Evolutionary conservation across 2,797 vertebrate species (phyloP), one percentile per base, ranked within the genome.

Genomic region (Emys orbicularis): DNA sequence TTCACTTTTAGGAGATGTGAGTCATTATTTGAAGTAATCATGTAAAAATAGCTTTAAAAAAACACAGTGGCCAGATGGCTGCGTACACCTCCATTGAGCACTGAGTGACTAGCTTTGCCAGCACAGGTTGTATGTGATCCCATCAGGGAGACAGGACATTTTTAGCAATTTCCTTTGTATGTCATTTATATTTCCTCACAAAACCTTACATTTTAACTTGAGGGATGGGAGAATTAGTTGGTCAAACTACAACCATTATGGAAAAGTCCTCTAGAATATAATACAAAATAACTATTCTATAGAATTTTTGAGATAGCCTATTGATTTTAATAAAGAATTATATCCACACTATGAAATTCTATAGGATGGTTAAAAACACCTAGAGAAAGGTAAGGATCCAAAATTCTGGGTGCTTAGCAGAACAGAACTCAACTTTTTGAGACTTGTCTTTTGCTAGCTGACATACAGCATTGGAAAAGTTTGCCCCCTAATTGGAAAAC

Each of bases 51-150:
- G 16, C 50, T 27, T 80, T 23, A 34, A 53, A 44, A 25, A 77
- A 49, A 61, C 41, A 1, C 3, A 65, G 4, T 4, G 29, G 0
- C 0, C 37, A 90, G 5, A 31, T 87, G 50, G 8, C 27, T 53
- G 27, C 59, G 3, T 13, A 50, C 11, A 9, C 11, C 19, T 86
- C 92, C 80, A 76, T 25, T 80, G 16, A 56, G 31, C 27, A 44
- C 27, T 49, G 44, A 77, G 27, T 27, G 44, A 77, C 25, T 47
- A 57, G 54, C 29, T 44, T 82, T 47, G 54, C 29, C 54, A 34
- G 54, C 29, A 29, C 25, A 59, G 80, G 27, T 57, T 44, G 54
- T 41, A 82, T 57, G 80, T 18, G 18, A 19, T 47, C 21, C 27
- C 80, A 29, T 21, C 44, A 82, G 54, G 37, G 80, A 82, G 41